Evolutionary conservation across 2,888 invertebrate genomes (phyloP).

Genomic region (Clanis bilineata): DNA sequence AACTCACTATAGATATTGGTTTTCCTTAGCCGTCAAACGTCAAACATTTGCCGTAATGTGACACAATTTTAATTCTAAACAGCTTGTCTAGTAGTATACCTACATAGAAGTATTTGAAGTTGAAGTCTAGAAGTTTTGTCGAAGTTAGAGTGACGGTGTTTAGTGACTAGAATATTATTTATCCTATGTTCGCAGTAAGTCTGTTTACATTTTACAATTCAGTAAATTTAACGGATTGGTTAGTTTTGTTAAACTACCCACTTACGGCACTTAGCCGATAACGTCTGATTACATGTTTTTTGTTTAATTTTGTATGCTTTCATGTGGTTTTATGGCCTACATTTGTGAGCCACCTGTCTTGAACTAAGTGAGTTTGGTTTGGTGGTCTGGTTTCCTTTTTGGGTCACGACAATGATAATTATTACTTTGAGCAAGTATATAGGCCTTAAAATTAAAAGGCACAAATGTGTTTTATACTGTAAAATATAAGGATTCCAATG

Average conservation of each 20-base stretch:
- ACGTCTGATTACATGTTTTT: neutral
- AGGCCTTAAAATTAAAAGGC: neutral
- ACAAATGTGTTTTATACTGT: neutral
- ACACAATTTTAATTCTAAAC: no score
- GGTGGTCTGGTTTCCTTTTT: neutral
- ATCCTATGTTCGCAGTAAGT: neutral
- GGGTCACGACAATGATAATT: neutral
- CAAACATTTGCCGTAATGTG: no score
- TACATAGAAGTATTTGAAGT: no score
- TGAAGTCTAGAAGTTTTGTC: no score
- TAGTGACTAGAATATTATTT: no score
- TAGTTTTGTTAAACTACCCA: neutral
- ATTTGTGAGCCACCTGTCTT: neutral
- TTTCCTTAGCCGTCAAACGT: no score
- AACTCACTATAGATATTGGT: no score
- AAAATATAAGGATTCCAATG: no score
- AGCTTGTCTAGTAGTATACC: no score
- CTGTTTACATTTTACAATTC: no score
- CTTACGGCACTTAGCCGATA: neutral
- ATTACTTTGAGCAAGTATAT: neutral
- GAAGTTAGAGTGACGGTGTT: no score
- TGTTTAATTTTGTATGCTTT: neutral
- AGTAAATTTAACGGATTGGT: neutral
- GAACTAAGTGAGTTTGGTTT: neutral
- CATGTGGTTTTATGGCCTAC: neutral